Evolutionary conservation across 2,113 vertebrate species (phyloP).

Genomic region (Bostrychus sinensis): DNA sequence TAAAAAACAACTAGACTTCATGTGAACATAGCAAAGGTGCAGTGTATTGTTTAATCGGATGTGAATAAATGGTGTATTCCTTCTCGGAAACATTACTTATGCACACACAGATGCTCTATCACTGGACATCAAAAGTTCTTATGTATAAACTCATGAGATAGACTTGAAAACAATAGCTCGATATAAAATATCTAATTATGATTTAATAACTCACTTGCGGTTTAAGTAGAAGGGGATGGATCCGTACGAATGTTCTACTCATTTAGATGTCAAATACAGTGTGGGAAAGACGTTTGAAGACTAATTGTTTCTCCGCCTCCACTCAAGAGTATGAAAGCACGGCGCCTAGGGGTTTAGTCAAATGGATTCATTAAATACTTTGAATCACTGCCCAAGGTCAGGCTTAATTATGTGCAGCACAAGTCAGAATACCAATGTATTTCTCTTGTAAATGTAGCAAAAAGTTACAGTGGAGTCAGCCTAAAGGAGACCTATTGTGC

Average conservation of each 20-base stretch:
- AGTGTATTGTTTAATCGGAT: neutral
- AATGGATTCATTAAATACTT: slow-evolving; percentile 48
- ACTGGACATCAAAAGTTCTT: neutral
- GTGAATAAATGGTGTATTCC: neutral
- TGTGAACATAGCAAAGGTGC: neutral
- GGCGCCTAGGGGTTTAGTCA: slow-evolving; percentile 11
- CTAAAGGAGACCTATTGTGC: neutral
- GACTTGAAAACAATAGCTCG: neutral
- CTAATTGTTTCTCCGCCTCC: slow-evolving; percentile 31
- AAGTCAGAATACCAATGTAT: slow-evolving; percentile 23
- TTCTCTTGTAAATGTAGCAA: neutral
- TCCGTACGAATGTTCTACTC: neutral
- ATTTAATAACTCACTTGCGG: neutral
- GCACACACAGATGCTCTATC: neutral
- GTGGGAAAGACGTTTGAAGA: slow-evolving; percentile 20
- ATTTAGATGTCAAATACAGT: slow-evolving; percentile 20
- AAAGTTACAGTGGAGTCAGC: neutral
- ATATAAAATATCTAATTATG: neutral
- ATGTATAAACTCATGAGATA: neutral
- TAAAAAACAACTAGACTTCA: neutral
- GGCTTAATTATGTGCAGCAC: slow-evolving; percentile 37
- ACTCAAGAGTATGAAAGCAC: slow-evolving; percentile 24
- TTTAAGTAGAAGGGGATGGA: neutral
- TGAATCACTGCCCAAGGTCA: slow-evolving; percentile 42
- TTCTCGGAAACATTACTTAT: neutral